These are phyloP conservation scores for Peromyscus melanophrys DNA, from an alignment of 2,797 vertebrate species.

Conservation along the genomic window DNA sequence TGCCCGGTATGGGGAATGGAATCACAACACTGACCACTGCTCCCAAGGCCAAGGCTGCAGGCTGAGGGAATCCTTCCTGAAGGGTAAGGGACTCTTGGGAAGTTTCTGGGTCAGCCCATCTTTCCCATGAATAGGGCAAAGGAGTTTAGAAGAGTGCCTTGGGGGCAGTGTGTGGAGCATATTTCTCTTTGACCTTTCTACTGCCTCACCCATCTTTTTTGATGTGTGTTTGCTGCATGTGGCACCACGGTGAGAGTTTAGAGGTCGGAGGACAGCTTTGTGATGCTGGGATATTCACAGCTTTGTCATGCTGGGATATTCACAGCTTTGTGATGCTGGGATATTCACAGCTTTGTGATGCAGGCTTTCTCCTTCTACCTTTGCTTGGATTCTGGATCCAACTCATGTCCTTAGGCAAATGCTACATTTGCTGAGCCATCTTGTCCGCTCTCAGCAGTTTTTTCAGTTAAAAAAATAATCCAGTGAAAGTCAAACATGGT, in stretches of 20 bases:
- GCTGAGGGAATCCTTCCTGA: neutral
- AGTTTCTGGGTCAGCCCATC: neutral
- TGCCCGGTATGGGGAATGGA: neutral
- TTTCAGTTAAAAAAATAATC: neutral
- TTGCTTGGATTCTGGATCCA: neutral
- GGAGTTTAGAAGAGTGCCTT: neutral
- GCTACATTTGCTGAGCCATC: neutral
- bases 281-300: neutral
- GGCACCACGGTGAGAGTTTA: neutral
- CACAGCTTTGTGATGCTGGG: neutral
- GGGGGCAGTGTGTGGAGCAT: too few species aligned
- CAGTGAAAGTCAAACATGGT: neutral
- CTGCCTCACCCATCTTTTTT: neutral
- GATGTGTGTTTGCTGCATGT: neutral
- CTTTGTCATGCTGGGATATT: too few species aligned
- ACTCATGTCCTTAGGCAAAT: neutral
- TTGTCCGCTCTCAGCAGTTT: neutral
- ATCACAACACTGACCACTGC: neutral
- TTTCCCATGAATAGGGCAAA: neutral
- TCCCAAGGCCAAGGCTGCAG: neutral
- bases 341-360: too few species aligned
- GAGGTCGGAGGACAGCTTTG: neutral
- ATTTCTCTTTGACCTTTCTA: neutral
- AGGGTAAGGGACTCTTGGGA: neutral
- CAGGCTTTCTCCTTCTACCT: neutral